Evolutionary conservation across 2,888 invertebrate genomes (phyloP).

Genomic region (Conus canariensis): DNA sequence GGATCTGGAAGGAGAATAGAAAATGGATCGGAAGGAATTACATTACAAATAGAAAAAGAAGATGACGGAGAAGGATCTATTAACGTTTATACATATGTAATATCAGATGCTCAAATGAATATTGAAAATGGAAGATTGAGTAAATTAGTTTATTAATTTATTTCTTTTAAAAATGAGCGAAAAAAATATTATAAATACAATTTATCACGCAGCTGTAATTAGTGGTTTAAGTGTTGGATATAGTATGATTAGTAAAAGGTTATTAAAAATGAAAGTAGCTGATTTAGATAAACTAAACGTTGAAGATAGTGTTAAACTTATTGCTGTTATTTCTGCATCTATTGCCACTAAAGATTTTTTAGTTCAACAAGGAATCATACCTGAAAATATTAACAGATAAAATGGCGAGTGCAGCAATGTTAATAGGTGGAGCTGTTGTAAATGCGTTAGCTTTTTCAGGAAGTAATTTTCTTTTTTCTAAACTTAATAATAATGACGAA

Average conservation of each 20-base stretch:
- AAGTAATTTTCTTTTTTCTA: too few relatives aligned
- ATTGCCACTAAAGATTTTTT: background rate
- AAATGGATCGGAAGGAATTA: too few relatives aligned
- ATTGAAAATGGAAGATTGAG: background rate
- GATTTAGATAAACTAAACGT: background rate
- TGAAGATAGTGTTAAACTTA: background rate
- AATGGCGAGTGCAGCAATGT: background rate
- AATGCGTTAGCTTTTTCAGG: too few relatives aligned
- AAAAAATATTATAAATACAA: background rate
- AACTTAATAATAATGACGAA: too few relatives aligned
- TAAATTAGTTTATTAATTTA: background rate
- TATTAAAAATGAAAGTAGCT: background rate
- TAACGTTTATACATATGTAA: background rate
- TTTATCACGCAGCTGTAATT: slow-evolving; percentile 6
- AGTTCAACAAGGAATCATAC: background rate
- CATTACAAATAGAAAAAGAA: background rate
- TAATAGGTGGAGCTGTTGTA: too few relatives aligned
- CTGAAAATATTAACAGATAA: background rate
- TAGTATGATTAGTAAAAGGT: background rate
- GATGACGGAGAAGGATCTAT: background rate
- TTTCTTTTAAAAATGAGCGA: background rate
- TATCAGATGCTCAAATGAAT: slow-evolving; percentile 6
- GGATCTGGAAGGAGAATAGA: background rate
- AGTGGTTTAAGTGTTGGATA: background rate
- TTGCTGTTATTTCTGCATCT: slow-evolving; percentile 5